phyloP scores from a whole-genome alignment of 1,140 invertebrate genomes.

The Parasteatoda tepidariorum region DNA sequence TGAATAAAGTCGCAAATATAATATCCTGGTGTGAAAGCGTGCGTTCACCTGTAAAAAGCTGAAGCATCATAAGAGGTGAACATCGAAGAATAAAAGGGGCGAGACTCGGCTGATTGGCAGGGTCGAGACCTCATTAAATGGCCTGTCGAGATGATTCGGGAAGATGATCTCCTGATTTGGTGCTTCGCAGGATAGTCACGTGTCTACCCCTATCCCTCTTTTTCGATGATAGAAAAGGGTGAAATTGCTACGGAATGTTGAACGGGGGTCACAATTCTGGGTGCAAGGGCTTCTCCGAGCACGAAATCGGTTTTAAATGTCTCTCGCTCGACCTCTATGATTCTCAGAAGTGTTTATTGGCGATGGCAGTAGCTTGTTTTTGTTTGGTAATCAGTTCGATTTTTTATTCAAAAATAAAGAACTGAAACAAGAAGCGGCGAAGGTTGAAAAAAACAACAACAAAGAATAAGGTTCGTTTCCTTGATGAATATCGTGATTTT shows the following conservation, averaged over 20 bases:
- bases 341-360: not conserved
- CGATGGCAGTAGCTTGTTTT: not conserved
- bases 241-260: slow-evolving; percentile 29
- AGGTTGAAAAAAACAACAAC: too few species aligned
- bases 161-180: not conserved
- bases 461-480: too few species aligned
- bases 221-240: slow-evolving; percentile 28
- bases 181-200: slow-evolving; percentile 6
- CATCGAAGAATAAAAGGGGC: not conserved
- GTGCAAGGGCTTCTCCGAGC: not conserved
- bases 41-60: not conserved
- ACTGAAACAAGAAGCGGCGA: too few species aligned
- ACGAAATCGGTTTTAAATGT: not conserved
- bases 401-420: too few species aligned
- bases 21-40: not conserved
- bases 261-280: not conserved
- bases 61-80: not conserved
- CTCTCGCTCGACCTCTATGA: not conserved
- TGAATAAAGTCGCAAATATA: not conserved
- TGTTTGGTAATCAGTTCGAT: too few species aligned
- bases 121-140: slow-evolving; percentile 36
- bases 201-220: not conserved
- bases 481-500: too few species aligned
- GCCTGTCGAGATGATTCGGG: not conserved
- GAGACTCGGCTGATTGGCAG: not conserved